phyloP scores from a whole-genome alignment of 2,888 invertebrate genomes.

The Eilema griseolum region DNA sequence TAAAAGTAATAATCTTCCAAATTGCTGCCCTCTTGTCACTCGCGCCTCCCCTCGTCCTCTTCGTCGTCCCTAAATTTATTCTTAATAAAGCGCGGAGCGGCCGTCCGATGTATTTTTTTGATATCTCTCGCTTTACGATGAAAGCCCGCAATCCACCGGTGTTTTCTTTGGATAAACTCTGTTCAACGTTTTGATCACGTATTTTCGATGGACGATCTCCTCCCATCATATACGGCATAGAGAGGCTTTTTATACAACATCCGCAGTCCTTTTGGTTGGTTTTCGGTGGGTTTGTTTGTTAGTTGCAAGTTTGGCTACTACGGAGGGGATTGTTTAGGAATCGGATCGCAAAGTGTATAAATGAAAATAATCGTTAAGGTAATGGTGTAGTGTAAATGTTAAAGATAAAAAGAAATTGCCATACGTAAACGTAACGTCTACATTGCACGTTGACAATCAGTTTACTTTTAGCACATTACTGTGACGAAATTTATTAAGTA shows the following conservation, averaged over 20 bases:
- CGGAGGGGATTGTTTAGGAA: neutral
- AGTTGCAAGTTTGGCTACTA: neutral
- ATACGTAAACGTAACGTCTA: neutral
- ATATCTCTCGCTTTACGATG: conserved; percentile 81
- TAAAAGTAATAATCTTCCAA: too few species aligned
- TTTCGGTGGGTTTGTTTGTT: conserved; percentile 9
- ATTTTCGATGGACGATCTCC: conserved; percentile 42
- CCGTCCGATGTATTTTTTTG: conserved; percentile 81
- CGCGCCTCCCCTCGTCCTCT: conserved; percentile 49
- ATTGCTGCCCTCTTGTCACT: conserved; percentile 41
- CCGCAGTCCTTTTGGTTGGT: conserved; percentile 32
- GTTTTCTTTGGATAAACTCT: conserved; percentile 67
- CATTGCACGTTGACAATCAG: conserved; percentile 6
- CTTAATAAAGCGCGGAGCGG: conserved; percentile 85
- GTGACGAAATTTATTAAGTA: conserved; percentile 10
- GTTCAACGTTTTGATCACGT: conserved; percentile 58
- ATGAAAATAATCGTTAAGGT: neutral
- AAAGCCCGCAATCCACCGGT: conserved; percentile 69
- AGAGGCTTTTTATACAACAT: conserved; percentile 39
- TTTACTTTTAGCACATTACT: neutral
- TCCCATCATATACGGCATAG: conserved; percentile 29
- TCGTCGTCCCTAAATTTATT: conserved; percentile 83
- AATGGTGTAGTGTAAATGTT: neutral
- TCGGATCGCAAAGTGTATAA: too few species aligned
- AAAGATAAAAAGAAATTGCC: too few species aligned